Conservation (phyloP, 1,140 invertebrate genomes). For the Drosophila tropicalis region DNA sequence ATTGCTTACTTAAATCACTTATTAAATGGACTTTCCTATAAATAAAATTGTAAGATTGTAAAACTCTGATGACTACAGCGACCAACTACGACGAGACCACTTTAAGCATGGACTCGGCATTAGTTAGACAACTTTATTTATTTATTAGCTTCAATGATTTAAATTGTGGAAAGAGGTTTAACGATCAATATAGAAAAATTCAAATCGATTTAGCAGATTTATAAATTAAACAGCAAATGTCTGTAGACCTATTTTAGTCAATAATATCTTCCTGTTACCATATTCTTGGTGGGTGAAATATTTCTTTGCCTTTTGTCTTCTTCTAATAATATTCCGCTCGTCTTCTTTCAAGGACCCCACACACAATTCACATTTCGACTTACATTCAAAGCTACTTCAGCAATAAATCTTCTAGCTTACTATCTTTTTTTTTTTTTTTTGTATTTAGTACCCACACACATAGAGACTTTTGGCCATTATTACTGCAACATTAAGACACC, state of each 20-base stretch:
- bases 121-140: too few species aligned
- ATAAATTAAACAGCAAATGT: too few species aligned
- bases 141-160: too few species aligned
- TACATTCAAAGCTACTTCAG: constrained; percentile 37
- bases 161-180: too few species aligned
- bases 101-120: too few species aligned
- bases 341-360: neutral
- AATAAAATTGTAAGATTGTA: constrained; percentile 28
- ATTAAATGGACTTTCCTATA: constrained; percentile 61
- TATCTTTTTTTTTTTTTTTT: constrained; percentile 58
- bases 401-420: constrained; percentile 64
- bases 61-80: constrained; percentile 1
- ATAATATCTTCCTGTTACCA: too few species aligned
- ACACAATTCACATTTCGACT: neutral
- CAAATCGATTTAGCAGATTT: too few species aligned
- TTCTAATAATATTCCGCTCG: neutral
- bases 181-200: too few species aligned
- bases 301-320: neutral
- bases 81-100: neutral
- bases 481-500: constrained; percentile 78
- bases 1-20: constrained; percentile 68
- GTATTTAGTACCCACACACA: constrained; percentile 50
- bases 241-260: neutral
- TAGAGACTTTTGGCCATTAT: constrained; percentile 68
- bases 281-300: neutral